Evolutionary conservation across 2,113 vertebrate species (phyloP), one percentile per base, ranked within the genome.

Genomic region (Bucco capensis): DNA sequence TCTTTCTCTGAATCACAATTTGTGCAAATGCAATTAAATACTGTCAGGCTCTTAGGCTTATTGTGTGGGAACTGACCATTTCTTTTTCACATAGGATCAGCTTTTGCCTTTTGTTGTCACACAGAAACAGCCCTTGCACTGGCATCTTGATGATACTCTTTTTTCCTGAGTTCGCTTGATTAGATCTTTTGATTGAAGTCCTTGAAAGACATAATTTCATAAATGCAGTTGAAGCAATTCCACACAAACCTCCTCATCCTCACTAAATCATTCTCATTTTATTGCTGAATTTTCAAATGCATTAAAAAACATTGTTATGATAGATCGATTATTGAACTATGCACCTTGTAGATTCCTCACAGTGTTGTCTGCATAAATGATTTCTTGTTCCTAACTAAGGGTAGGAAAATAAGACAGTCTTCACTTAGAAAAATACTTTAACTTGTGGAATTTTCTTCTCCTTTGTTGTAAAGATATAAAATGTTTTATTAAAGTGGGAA

Each of bases 271-370:
- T 88, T 95, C 46, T 80, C 28, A 87, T 94, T 93, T 57, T 66
- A 61, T 91, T 92, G 78, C 69, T 89, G 72, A 94, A 88, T 83
- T 94, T 85, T 89, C 64, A 95, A 70, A 93, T 95, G 65, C 57
- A 83, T 95, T 95, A 81, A 88, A 96, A 95, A 69, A 25, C 33
- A 61, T 50, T 56, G 42, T 92, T 92, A 66, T 70, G 70, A 33
- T 78, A 75, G 74, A 64, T 93, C 86, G 72, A 6, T 87, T 92
- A 86, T 79, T 94, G 60, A 76, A 86, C 71, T 90, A 37, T 83
- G 70, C 77, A 75, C 28, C 44, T 79, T 64, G 60, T 51, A 92
- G 76, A 80, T 31, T 79, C 47, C 30, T 80, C 40, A 56, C 51
- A 51, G 33, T 60, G 35, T 60, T 56, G 23, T 37, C 80, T 82